Percentiles rank a stretch among this genome's conserved stretches.
phyloP scores from a whole-genome alignment of 2,888 invertebrate genomes.

The Hartigia nigra region DNA sequence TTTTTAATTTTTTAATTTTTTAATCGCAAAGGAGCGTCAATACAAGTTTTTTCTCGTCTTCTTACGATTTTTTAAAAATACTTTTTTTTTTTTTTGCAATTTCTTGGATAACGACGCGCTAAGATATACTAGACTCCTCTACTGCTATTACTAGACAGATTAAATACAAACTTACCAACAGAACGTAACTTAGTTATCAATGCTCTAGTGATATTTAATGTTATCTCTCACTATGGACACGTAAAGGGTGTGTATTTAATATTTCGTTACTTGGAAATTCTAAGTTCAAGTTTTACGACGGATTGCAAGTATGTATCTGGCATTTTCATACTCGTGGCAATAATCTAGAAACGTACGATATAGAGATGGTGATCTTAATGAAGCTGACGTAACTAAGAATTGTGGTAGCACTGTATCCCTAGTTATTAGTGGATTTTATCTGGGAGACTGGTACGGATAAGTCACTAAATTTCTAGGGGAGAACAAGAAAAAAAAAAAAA shows the following conservation, averaged over 20 bases:
- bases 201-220: slow-evolving; percentile 49
- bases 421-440: background rate
- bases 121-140: background rate
- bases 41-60: too few relatives aligned
- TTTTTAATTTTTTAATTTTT: too few relatives aligned
- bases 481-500: too few relatives aligned
- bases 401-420: background rate
- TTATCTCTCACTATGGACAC: slow-evolving; percentile 45
- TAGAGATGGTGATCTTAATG: background rate
- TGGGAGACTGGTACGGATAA: background rate
- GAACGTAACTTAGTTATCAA: slow-evolving; percentile 50
- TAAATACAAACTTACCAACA: slow-evolving; percentile 52
- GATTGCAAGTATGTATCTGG: background rate
- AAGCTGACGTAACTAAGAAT: background rate
- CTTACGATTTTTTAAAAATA: too few relatives aligned
- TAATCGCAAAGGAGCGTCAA: background rate
- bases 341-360: background rate
- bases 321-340: background rate
- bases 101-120: background rate
- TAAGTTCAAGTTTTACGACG: slow-evolving; percentile 24
- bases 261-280: slow-evolving; percentile 41
- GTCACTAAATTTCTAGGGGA: background rate
- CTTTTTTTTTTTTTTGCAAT: background rate
- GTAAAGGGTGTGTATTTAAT: slow-evolving; percentile 29
- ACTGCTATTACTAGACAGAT: slow-evolving; percentile 40